phyloP scores from a whole-genome alignment of 2,888 invertebrate species.

The Drosophila mayaguana region DNA sequence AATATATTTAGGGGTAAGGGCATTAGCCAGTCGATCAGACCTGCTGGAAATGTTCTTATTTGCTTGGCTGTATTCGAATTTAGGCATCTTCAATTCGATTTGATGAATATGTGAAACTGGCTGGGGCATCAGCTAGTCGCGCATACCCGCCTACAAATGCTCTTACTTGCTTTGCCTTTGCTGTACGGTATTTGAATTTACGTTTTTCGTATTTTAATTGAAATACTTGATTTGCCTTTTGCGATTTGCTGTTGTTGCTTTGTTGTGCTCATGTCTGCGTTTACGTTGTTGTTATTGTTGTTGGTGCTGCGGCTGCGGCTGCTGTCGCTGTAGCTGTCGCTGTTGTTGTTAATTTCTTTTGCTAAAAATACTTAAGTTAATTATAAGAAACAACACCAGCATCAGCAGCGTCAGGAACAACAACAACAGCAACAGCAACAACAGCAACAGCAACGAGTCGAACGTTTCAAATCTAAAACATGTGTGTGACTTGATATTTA shows the following conservation, averaged over 20 bases:
- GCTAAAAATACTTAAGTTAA: constrained; percentile 79
- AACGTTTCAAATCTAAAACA: constrained; percentile 74
- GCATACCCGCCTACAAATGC: background rate
- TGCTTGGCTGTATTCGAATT: no score
- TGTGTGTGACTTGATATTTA: constrained; percentile 77
- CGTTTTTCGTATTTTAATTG: constrained; percentile 63
- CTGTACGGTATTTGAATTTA: constrained; percentile 45
- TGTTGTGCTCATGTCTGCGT: constrained; percentile 2
- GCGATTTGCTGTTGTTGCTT: constrained; percentile 15
- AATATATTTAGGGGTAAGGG: no score
- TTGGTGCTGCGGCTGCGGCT: constrained; percentile 19
- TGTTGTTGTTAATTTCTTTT: constrained; percentile 48
- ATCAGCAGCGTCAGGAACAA: constrained; percentile 3
- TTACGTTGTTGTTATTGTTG: constrained; percentile 25
- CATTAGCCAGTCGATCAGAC: no score
- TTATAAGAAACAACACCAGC: constrained; percentile 64
- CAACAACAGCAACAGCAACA: constrained; percentile 34
- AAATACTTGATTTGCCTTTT: constrained; percentile 61
- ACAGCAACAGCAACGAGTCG: constrained; percentile 43
- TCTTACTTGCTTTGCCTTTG: constrained; percentile 5
- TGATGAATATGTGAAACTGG: background rate
- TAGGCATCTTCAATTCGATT: background rate
- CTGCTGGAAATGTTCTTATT: no score
- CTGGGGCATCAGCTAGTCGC: background rate
- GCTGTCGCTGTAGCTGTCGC: constrained; percentile 22